These are phyloP conservation scores for Anguilla pacifica DNA, from an alignment of 2,797 vertebrate genomes.

Conservation along the genomic window DNA sequence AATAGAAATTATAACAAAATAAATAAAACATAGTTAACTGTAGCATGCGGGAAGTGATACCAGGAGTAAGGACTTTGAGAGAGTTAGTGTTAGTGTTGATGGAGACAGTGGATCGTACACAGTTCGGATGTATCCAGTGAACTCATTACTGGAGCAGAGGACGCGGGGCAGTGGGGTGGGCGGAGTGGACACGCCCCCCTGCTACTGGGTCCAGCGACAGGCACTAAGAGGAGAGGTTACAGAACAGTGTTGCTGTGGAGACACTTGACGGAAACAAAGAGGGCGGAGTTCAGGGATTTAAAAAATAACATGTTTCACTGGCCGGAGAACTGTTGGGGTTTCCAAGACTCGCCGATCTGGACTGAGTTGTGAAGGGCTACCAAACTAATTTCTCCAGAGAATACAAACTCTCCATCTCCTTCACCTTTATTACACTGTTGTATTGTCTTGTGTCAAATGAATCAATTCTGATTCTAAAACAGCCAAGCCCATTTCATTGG, in stretches of 20 bases:
- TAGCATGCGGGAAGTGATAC: constrained; percentile 9
- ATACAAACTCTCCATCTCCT: neutral
- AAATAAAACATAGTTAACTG: neutral
- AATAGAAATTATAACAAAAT: neutral
- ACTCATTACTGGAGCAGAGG: neutral
- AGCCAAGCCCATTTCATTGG: neutral
- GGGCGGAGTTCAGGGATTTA: neutral
- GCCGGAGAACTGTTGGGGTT: neutral
- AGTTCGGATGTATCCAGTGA: neutral
- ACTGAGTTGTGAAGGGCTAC: neutral
- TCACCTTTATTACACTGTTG: neutral
- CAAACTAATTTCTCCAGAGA: neutral
- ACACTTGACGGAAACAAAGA: neutral
- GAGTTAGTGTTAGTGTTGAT: constrained; percentile 19
- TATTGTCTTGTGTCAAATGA: neutral
- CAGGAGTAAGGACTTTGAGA: neutral
- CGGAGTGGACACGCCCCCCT: neutral
- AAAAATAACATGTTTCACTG: neutral
- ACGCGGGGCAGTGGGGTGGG: neutral
- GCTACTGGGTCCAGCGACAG: neutral
- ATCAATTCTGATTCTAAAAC: neutral
- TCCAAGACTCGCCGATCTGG: neutral
- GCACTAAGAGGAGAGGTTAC: neutral
- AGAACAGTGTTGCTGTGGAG: neutral
- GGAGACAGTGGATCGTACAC: neutral